Conservation (phyloP, 1,140 invertebrate species). For the Euura lappo region DNA sequence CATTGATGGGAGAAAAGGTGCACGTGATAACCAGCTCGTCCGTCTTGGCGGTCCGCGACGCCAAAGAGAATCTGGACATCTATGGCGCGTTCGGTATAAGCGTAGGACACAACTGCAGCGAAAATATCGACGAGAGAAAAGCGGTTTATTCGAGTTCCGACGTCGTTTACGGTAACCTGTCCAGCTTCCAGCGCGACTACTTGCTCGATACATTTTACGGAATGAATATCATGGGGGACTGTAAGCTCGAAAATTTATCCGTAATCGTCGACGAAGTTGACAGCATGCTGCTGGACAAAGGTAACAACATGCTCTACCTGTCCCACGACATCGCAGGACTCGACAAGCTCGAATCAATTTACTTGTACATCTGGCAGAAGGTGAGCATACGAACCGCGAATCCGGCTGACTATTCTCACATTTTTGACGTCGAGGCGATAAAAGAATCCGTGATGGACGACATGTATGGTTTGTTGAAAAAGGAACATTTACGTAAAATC, state of each 20-base stretch:
- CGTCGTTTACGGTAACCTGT: slow-evolving; percentile 44
- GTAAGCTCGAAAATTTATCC: slow-evolving; percentile 27
- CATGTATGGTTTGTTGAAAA: slow-evolving; percentile 25
- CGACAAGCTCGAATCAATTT: slow-evolving; percentile 45
- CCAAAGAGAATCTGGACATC: slow-evolving; percentile 30
- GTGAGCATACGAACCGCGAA: slow-evolving; percentile 25
- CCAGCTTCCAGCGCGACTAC: slow-evolving; percentile 46
- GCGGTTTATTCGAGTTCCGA: slow-evolving; percentile 29
- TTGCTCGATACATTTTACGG: slow-evolving; percentile 39
- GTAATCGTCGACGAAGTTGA: slow-evolving; percentile 52
- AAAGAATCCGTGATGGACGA: slow-evolving; percentile 28
- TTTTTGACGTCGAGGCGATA: slow-evolving; percentile 16
- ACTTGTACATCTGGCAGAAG: slow-evolving; percentile 45
- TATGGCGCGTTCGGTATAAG: slow-evolving; percentile 37
- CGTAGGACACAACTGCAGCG: slow-evolving; percentile 37
- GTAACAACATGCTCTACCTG: slow-evolving; percentile 44
- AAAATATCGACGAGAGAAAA: slow-evolving; percentile 30
- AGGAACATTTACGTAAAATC: background rate
- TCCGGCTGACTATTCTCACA: slow-evolving; percentile 20
- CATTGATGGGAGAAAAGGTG: slow-evolving; percentile 31
- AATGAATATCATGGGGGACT: slow-evolving; percentile 32
- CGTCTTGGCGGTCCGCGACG: slow-evolving; percentile 37
- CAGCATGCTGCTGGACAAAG: slow-evolving; percentile 51
- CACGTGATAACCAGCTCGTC: slow-evolving; percentile 43
- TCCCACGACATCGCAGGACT: slow-evolving; percentile 42